Base-by-base conservation (phyloP, 2,888 invertebrate species). In the Chrysolina oricalcia region DNA sequence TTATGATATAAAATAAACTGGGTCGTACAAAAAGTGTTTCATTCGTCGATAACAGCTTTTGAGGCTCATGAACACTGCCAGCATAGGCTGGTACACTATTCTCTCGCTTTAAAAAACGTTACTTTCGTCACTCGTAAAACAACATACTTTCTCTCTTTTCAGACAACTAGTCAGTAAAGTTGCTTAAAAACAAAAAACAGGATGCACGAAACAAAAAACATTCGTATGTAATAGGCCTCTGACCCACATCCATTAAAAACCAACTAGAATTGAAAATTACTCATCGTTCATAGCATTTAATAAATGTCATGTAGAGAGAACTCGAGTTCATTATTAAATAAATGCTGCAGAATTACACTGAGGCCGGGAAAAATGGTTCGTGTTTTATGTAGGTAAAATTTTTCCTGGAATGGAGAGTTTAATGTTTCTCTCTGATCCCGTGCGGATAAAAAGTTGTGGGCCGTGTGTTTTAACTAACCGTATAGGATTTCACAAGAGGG, bases 231-330 rank as follows among this genome's bases (percentile, higher is more conserved):
- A 35, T 59, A 17, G 35, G n/a, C 59, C 59, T 6, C n/a, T 59
- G 59, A 59, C 59, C 59, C 27, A 59, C 59, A 59, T 59, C 1
- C n/a, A n/a, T 35, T n/a, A 59, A 23, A 27, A 59, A 59, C 27
- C 59, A n/a, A n/a, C 59, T 27, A 27, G n/a, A 59, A 27, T 59
- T 59, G 35, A 59, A 59, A 35, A 59, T 59, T 59, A 59, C 27
- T 59, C 59, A 59, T 27, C 59, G 35, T 59, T 35, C 35, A n/a
- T 59, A 23, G n/a, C 59, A 59, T 59, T 59, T 35, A 59, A 27
- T 59, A 59, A 59, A 35, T 27, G 59, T 59, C 59, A n/a, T 59
- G 35, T 59, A 11, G 10, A 59, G 59, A 59, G 59, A n/a, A n/a
- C 59, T 59, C 59, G 27, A n/a, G 35, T 59, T 59, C 59, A 59